Evolutionary conservation across 2,797 vertebrate species (phyloP).

Genomic region (Denticeps clupeoides): DNA sequence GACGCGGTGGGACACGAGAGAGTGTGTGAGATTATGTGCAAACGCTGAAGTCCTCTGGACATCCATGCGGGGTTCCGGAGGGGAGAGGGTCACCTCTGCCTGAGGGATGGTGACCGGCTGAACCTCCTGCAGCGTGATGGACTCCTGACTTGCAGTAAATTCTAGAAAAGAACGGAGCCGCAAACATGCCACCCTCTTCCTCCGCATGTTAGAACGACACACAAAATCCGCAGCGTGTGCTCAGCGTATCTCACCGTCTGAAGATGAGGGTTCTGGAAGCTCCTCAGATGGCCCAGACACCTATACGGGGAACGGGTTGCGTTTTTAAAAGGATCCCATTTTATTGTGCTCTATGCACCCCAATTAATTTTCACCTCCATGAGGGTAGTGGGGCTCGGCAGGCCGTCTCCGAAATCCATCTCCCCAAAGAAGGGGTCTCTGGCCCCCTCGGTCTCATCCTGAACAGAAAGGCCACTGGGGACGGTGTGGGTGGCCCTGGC

Average conservation of each 20-base stretch:
- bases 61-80: too few relatives aligned
- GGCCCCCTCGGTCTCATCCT: too few relatives aligned
- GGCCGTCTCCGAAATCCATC: constrained; percentile 52
- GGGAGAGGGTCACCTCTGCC: too few relatives aligned
- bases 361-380: constrained; percentile 47
- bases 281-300: too few relatives aligned
- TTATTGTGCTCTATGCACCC: neutral
- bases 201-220: neutral
- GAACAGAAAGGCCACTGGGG: constrained; percentile 50
- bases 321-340: neutral
- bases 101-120: constrained; percentile 21
- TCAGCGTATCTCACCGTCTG: too few relatives aligned
- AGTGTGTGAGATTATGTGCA: too few relatives aligned
- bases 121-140: constrained; percentile 50
- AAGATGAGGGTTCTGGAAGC: too few relatives aligned
- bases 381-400: constrained; percentile 55
- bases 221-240: too few relatives aligned
- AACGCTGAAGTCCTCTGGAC: too few relatives aligned
- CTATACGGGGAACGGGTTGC: too few relatives aligned
- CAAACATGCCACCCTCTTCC: neutral
- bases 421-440: constrained; percentile 70
- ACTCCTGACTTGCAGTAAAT: constrained; percentile 44
- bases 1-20: too few relatives aligned
- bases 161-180: constrained; percentile 22
- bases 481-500: constrained; percentile 42